Conservation (phyloP, 2,888 invertebrate species). For the Piscicola geometra region DNA sequence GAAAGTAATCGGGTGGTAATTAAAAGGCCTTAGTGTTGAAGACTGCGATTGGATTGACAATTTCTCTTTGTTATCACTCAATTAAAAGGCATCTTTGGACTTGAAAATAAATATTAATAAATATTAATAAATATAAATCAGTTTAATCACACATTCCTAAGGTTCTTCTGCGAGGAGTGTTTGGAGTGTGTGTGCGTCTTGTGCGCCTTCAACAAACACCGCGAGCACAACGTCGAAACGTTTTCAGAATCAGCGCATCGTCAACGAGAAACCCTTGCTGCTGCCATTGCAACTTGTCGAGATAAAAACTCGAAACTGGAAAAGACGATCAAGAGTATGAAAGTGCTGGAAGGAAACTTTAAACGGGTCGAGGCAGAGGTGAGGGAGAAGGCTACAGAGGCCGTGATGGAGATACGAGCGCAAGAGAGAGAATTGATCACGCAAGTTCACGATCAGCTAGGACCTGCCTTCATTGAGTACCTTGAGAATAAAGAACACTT, state of each 20-base stretch:
- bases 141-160: conserved; percentile 38
- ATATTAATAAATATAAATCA: too few species aligned
- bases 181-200: conserved; percentile 54
- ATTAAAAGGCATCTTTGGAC: too few species aligned
- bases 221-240: conserved; percentile 54
- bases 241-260: conserved; percentile 52
- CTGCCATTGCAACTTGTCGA: conserved; percentile 34
- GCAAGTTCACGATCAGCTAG: not conserved
- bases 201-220: conserved; percentile 55
- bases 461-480: conserved; percentile 2
- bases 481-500: conserved; percentile 2
- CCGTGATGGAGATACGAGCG: conserved; percentile 6
- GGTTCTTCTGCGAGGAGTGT: conserved; percentile 55
- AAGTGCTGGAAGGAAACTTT: conserved; percentile 47
- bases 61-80: too few species aligned
- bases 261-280: conserved; percentile 43
- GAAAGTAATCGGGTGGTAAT: too few species aligned
- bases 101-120: too few species aligned
- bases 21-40: too few species aligned
- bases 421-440: not conserved
- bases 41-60: too few species aligned
- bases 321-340: conserved; percentile 48
- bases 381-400: not conserved
- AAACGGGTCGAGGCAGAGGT: not conserved
- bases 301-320: conserved; percentile 47